Percentiles rank a stretch among this genome's conserved stretches.
phyloP scores from a whole-genome alignment of 2,113 vertebrate genomes.

The Fulmarus glacialis region DNA sequence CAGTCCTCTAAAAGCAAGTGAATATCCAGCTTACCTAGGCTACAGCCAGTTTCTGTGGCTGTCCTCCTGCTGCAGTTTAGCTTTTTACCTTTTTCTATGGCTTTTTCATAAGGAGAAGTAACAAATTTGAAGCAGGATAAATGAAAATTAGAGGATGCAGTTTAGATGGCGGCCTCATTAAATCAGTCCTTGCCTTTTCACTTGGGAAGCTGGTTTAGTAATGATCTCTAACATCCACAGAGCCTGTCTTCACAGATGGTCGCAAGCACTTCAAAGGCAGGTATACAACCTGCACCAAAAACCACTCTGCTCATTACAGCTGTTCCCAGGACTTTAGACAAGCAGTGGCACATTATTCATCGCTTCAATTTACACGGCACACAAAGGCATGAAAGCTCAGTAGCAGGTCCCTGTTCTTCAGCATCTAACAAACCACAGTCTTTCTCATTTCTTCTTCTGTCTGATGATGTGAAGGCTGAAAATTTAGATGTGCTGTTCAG shows the following conservation, averaged over 20 bases:
- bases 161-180: conserved; percentile 50
- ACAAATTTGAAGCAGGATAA: conserved; percentile 16
- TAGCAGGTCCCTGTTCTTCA: background rate
- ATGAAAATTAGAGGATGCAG: conserved; percentile 11
- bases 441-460: background rate
- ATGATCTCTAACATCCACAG: conserved; percentile 27
- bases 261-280: conserved; percentile 48
- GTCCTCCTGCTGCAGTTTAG: conserved; percentile 4
- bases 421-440: background rate
- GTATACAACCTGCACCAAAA: conserved; percentile 32
- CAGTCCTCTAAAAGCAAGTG: conserved; percentile 39
- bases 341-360: conserved; percentile 20
- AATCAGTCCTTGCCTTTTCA: conserved; percentile 43
- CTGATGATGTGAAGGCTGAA: background rate
- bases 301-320: conserved; percentile 30
- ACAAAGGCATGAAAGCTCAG: conserved; percentile 35
- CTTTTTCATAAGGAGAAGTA: conserved; percentile 40
- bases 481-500: background rate
- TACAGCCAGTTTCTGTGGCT: background rate
- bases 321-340: conserved; percentile 37
- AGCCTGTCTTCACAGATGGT: conserved; percentile 40
- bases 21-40: conserved; percentile 49
- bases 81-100: conserved; percentile 30
- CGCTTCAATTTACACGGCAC: conserved; percentile 1
- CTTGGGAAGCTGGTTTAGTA: conserved; percentile 36